These are phyloP conservation scores for Buphagus erythrorhynchus DNA, from an alignment of 2,797 vertebrate species.

Conservation along the genomic window DNA sequence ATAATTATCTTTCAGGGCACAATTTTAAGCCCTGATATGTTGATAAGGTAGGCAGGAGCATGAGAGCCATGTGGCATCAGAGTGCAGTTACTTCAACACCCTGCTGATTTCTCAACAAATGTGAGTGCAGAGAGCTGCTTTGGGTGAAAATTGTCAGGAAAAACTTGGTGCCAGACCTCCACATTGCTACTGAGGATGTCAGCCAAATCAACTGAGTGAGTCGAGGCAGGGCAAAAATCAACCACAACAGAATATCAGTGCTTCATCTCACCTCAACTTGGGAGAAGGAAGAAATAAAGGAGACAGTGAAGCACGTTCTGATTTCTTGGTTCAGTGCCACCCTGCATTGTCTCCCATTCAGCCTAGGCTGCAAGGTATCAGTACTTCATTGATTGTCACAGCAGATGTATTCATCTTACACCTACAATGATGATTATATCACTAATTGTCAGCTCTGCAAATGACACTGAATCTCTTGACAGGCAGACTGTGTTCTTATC, in stretches of 20 bases:
- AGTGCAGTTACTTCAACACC: neutral
- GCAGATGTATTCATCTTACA: neutral
- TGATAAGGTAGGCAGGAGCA: neutral
- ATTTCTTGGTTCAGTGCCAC: neutral
- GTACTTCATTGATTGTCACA: neutral
- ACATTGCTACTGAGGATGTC: neutral
- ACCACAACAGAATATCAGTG: neutral
- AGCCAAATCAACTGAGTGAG: neutral
- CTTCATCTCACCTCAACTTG: neutral
- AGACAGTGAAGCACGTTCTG: neutral
- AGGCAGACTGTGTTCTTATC: neutral
- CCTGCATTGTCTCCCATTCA: neutral
- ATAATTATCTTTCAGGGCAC: neutral
- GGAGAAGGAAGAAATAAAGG: neutral
- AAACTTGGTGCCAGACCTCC: neutral
- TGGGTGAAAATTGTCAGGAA: neutral
- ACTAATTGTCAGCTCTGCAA: slow-evolving; percentile 15
- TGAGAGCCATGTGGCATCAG: neutral
- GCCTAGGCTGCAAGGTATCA: neutral
- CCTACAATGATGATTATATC: neutral
- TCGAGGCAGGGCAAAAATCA: neutral
- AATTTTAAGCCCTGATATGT: neutral
- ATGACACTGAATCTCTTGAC: neutral
- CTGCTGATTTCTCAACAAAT: neutral
- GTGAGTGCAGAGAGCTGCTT: neutral